Conservation (phyloP, 2,888 invertebrate species). For the Trissonchulus latispiculum region DNA sequence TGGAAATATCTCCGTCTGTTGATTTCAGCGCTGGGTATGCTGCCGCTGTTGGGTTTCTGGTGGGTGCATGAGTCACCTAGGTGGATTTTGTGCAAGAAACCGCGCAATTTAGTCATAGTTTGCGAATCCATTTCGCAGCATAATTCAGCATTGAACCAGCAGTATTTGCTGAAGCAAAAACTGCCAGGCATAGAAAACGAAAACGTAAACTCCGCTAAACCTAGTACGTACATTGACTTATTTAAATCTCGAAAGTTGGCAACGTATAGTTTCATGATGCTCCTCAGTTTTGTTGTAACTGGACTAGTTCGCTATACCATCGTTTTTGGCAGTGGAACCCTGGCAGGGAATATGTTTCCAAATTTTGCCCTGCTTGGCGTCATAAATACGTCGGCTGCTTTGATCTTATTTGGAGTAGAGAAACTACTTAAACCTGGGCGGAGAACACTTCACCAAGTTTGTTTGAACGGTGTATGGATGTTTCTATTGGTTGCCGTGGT, state of each 20-base stretch:
- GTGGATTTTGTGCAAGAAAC: background rate
- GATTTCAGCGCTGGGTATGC: background rate
- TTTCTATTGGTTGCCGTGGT: background rate
- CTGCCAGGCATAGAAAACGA: no score
- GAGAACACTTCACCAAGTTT: slow-evolving; percentile 4
- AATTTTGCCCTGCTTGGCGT: slow-evolving; percentile 13
- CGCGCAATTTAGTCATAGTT: background rate
- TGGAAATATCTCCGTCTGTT: background rate
- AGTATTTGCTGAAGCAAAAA: no score
- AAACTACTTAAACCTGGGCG: slow-evolving; percentile 3
- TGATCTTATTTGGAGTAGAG: background rate
- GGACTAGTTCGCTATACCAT: slow-evolving; percentile 13
- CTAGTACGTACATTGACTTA: slow-evolving; percentile 4
- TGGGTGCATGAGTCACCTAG: background rate
- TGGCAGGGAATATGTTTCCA: slow-evolving; percentile 7
- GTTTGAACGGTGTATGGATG: slow-evolving; percentile 13
- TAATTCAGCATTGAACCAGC: no score
- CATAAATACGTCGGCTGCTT: background rate
- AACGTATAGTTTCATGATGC: background rate
- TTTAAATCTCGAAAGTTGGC: background rate
- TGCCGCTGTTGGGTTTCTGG: background rate
- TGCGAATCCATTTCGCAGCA: background rate
- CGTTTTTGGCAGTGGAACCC: slow-evolving; percentile 16
- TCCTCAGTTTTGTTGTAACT: slow-evolving; percentile 10
- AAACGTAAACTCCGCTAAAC: no score